These are phyloP conservation scores for Glaucomys volans DNA, from an alignment of 2,113 vertebrate species.

Conservation along the genomic window DNA sequence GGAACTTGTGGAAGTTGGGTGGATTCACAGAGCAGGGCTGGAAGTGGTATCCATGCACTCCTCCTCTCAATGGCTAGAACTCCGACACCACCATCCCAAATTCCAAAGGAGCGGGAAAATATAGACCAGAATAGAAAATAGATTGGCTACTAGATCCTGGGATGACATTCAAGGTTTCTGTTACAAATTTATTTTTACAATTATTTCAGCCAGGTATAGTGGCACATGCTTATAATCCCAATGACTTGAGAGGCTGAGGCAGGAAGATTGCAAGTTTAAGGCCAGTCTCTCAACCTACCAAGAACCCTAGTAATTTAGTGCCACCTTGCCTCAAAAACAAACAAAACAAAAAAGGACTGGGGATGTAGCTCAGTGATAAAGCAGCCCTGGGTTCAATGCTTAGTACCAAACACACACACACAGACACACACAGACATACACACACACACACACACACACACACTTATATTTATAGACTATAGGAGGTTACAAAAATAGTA, in stretches of 20 bases:
- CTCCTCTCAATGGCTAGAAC: background rate
- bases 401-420: too few species aligned
- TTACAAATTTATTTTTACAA: background rate
- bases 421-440: too few species aligned
- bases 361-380: background rate
- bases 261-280: too few species aligned
- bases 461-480: background rate
- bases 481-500: background rate
- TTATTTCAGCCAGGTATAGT: background rate
- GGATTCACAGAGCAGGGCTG: background rate
- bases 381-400: too few species aligned
- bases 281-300: too few species aligned
- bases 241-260: too few species aligned
- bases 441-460: too few species aligned
- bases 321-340: too few species aligned
- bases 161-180: background rate
- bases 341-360: background rate
- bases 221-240: too few species aligned
- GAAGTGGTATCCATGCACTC: background rate
- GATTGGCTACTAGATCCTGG: background rate
- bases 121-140: background rate
- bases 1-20: background rate
- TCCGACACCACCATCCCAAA: background rate
- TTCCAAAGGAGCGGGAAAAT: background rate
- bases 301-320: too few species aligned